These are phyloP conservation scores for Andricus curvator DNA, from an alignment of 2,888 invertebrate species.

Conservation along the genomic window DNA sequence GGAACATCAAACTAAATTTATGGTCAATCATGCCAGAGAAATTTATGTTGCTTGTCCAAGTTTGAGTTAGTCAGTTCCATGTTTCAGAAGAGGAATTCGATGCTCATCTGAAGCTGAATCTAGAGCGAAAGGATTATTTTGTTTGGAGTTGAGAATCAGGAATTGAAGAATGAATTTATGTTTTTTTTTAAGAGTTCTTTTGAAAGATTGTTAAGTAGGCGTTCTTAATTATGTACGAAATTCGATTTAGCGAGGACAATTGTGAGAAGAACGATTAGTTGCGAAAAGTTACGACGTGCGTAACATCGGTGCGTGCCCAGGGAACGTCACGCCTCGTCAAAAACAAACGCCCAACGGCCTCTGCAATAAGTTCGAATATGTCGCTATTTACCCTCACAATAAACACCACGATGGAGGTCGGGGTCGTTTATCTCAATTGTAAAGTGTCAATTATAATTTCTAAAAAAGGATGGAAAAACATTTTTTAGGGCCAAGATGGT, in stretches of 20 bases:
- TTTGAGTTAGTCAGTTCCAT: constrained; percentile 1
- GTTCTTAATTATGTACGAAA: constrained; percentile 32
- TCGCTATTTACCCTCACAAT: constrained; percentile 27
- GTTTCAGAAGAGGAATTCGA: background rate
- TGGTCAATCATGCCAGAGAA: constrained; percentile 10
- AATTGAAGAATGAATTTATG: background rate
- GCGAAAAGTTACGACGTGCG: constrained; percentile 36
- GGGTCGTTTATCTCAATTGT: background rate
- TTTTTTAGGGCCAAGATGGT: too few species aligned
- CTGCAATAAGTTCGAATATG: constrained; percentile 38
- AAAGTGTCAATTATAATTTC: background rate
- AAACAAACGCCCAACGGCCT: constrained; percentile 55
- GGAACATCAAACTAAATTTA: constrained; percentile 35
- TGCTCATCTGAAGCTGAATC: too few species aligned
- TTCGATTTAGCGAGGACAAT: constrained; percentile 23
- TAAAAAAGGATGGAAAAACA: background rate
- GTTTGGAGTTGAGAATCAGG: background rate
- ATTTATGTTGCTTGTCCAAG: constrained; percentile 3
- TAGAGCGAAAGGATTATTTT: too few species aligned
- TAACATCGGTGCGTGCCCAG: constrained; percentile 63
- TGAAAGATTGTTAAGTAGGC: background rate
- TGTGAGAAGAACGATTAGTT: constrained; percentile 24
- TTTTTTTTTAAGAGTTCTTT: background rate
- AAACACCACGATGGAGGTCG: constrained; percentile 3
- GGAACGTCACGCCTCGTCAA: constrained; percentile 68